Base-by-base conservation (phyloP, 2,888 invertebrate species). In the Bugula neritina region DNA sequence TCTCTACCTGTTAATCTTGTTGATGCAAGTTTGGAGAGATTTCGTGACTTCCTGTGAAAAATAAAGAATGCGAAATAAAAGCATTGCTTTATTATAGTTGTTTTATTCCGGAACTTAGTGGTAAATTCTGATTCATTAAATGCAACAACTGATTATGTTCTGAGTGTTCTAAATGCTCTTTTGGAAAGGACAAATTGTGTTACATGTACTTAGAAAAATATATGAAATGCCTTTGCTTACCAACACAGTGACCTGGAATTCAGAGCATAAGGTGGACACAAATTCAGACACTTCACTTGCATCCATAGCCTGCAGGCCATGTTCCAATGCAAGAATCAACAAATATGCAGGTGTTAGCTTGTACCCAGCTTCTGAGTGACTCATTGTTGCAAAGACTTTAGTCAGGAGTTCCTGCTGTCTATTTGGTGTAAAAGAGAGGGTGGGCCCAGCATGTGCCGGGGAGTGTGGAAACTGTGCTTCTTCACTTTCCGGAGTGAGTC, bases 341-440 rank as follows among this genome's bases (percentile, higher is more conserved):
- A 81, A 73, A 71, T 77, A 78, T 13, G 79, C 77, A 1, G 78
- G 76, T 17, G 79, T 76, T 5, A 80, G 76, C 1, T 76, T 74
- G 72, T 77, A 78, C 1, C 76, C 75, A 13, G 75, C 73, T 58
- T 73, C 75, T 69, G 74, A 74, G 25, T 75, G 76, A 70, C 78
- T 77, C 69, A 77, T 76, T 25, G 79, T 74, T 69, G 74, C 74
- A 55, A 78, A 74, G 27, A 80, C 77, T n/a, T 75, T 75, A 35
- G 79, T 77, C 31, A 81, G 73, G 1, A 81, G 74, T 54, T 80
- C 80, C 0, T 79, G 79, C 71, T 80, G 80, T 72, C 77, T 77
- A 25, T 80, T 79, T 55, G 75, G 10, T 2, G 31, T 31, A 58
- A 72, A 75, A 3, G 57, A n/a, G 29, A 75, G 35, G 43, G 43